phyloP scores from a whole-genome alignment of 2,113 vertebrate genomes.

The Dipodomys ordii region DNA sequence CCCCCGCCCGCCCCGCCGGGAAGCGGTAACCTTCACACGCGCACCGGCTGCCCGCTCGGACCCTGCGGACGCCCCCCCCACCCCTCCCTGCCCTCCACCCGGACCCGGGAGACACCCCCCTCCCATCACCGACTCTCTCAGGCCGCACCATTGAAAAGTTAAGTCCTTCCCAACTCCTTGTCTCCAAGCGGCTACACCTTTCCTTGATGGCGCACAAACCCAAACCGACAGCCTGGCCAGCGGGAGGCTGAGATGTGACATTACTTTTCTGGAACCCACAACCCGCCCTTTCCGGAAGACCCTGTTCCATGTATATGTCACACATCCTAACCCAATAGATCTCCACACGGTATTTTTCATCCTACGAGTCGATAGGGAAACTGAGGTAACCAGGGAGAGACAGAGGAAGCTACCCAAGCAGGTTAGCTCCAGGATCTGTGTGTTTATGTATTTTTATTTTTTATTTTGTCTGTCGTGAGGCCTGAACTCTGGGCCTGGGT shows the following conservation, averaged over 20 bases:
- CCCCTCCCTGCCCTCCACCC: not conserved
- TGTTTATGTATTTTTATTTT: no score
- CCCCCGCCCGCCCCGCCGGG: slow-evolving; percentile 72
- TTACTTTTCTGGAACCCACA: not conserved
- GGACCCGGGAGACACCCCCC: slow-evolving; percentile 10
- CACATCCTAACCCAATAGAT: not conserved
- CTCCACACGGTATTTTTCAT: not conserved
- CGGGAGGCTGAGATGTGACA: no score
- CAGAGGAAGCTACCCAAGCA: not conserved
- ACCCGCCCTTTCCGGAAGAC: no score
- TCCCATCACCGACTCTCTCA: not conserved
- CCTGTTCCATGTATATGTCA: not conserved
- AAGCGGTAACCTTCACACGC: slow-evolving; percentile 80
- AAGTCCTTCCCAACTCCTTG: slow-evolving; percentile 74
- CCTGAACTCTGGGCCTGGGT: no score
- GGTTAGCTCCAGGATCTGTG: not conserved
- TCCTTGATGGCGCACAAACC: no score
- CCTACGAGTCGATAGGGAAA: not conserved
- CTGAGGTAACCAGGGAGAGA: not conserved
- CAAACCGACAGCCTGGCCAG: no score
- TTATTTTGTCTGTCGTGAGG: no score
- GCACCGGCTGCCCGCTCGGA: slow-evolving; percentile 78
- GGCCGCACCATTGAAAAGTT: slow-evolving; percentile 73
- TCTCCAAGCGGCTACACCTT: no score
- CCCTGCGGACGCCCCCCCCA: slow-evolving; percentile 75